Base-by-base conservation (phyloP, 2,888 invertebrate species). In the Apodemia zela region DNA sequence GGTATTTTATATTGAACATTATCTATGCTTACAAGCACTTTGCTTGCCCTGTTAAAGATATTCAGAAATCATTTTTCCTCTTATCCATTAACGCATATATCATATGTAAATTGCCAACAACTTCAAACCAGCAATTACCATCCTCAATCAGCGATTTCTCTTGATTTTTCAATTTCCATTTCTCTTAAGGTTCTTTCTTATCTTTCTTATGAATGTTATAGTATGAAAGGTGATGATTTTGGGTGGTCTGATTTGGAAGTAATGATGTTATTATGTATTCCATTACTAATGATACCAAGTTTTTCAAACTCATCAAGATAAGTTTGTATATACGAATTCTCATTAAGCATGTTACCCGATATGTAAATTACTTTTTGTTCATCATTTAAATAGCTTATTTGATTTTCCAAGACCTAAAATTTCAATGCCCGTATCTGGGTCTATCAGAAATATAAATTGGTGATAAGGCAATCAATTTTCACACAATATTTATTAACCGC, bases 181-280 rank as follows among this genome's bases (percentile, higher is more conserved):
- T 84, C 76, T 75, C 73, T 74, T 38, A 38, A 38, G 38, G 2
- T 38, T 38, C 38, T 38, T 38, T 38, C 38, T 38, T 35, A 35
- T 79, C 79, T 71, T 76, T 76, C 75, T 82, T 87, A 85, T 35
- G 11, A 11, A 11, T 35, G 35, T 35, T 35, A 35, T 35, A 35
- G 35, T 35, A 35, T 85, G 74, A 33, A 68, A 88, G 85, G 88
- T 89, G 89, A 87, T 86, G 89, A 89, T 89, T 89, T 89, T 88
- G 90, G 90, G 90, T 91, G 90, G 90, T 89, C 90, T 76, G 65
- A 66, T 72, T 79, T 76, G 73, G 70, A 80, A 77, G 82, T 82
- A 89, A 87, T 85, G 85, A 89, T 87, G 87, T 87, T 88, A 86
- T 88, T 89, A 89, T 87, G 83, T 84, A 82, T 84, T 83, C 74